Conservation (phyloP, 2,888 invertebrate species). For the Limenitis camilla region DNA sequence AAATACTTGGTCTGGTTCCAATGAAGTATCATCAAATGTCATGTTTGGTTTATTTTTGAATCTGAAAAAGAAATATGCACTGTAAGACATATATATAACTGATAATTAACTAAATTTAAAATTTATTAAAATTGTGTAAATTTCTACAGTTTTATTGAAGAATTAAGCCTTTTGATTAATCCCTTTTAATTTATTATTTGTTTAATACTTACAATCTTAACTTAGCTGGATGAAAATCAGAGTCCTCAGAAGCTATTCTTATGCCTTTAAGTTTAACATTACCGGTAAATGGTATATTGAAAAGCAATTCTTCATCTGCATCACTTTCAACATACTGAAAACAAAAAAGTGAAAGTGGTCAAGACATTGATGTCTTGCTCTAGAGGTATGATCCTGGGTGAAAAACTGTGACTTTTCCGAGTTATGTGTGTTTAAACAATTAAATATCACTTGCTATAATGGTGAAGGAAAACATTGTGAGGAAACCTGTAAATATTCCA, state of each 20-base stretch:
- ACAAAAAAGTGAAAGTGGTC: too few relatives aligned
- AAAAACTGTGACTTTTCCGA: too few relatives aligned
- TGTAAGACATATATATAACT: neutral
- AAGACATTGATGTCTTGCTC: too few relatives aligned
- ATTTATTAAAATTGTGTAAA: too few relatives aligned
- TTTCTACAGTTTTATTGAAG: too few relatives aligned
- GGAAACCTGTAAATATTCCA: too few relatives aligned
- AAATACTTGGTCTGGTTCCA: conserved; percentile 90
- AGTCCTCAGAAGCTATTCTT: conserved; percentile 91
- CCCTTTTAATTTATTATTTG: too few relatives aligned
- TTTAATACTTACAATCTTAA: conserved; percentile 85
- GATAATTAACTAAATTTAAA: neutral
- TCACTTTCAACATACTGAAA: conserved; percentile 95
- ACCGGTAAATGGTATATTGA: conserved; percentile 97
- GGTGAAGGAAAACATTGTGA: too few relatives aligned
- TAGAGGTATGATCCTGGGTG: too few relatives aligned
- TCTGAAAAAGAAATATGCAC: conserved; percentile 60
- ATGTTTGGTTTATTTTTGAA: conserved; percentile 95
- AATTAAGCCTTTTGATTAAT: too few relatives aligned
- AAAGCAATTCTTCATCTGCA: conserved; percentile 94
- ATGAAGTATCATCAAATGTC: conserved; percentile 91
- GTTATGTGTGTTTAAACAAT: too few relatives aligned
- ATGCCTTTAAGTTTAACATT: conserved; percentile 96
- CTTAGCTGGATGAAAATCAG: conserved; percentile 87
- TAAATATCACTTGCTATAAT: too few relatives aligned